phyloP scores from a whole-genome alignment of 2,113 vertebrate genomes.

The Chaetodon auriga region DNA sequence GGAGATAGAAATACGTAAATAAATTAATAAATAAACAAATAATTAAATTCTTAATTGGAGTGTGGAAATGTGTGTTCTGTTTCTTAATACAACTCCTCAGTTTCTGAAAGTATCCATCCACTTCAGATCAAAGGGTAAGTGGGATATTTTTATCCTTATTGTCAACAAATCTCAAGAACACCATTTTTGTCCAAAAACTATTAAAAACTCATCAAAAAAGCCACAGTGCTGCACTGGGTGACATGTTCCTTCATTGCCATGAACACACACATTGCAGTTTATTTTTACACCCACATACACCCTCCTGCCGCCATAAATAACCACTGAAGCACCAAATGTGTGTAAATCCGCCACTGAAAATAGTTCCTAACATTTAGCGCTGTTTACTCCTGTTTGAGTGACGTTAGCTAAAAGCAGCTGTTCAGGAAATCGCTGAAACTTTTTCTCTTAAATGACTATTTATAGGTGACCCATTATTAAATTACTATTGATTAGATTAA shows the following conservation, averaged over 20 bases:
- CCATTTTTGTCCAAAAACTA: background rate
- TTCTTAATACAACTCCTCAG: background rate
- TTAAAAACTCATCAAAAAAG: no score
- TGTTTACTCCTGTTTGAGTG: background rate
- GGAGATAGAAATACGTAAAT: slow-evolving; percentile 86
- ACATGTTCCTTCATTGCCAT: background rate
- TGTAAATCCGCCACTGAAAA: no score
- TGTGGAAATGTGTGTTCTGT: slow-evolving; percentile 59
- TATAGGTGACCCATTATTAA: no score
- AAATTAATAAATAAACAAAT: slow-evolving; percentile 86
- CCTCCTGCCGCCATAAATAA: background rate
- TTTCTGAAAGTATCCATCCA: background rate
- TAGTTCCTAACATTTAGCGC: no score
- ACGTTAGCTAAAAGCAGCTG: background rate
- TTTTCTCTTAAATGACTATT: no score
- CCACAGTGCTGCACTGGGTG: no score
- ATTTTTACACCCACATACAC: background rate
- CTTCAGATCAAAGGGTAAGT: background rate
- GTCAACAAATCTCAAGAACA: background rate
- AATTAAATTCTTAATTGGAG: slow-evolving; percentile 82
- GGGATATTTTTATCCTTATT: background rate
- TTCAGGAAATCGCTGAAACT: background rate
- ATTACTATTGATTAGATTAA: no score
- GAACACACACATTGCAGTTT: background rate
- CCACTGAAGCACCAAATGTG: background rate